Evolutionary conservation across 2,113 vertebrate species (phyloP).

Genomic region (Macquaria ambigua): DNA sequence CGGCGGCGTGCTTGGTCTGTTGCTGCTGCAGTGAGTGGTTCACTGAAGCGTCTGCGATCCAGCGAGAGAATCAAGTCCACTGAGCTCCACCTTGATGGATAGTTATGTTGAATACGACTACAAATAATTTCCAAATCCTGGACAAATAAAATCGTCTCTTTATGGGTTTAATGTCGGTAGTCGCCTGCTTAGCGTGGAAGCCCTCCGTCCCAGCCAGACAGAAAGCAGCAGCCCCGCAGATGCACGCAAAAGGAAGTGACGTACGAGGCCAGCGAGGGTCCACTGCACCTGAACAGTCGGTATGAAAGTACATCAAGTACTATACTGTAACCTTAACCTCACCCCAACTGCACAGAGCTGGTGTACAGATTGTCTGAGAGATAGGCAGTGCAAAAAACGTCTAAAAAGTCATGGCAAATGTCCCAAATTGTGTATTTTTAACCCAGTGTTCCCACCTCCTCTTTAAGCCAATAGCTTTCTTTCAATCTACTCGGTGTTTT

Average conservation of each 20-base stretch:
- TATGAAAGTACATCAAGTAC: slow-evolving; percentile 70
- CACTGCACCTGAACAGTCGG: slow-evolving; percentile 67
- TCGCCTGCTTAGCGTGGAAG: slow-evolving; percentile 54
- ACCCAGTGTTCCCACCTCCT: not conserved
- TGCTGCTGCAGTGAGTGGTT: slow-evolving; percentile 65
- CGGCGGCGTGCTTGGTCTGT: slow-evolving; percentile 63
- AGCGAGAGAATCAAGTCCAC: slow-evolving; percentile 35
- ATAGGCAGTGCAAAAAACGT: not conserved
- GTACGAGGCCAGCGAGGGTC: slow-evolving; percentile 64
- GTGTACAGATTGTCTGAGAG: not conserved
- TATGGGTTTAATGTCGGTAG: slow-evolving; percentile 38
- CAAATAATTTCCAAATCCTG: slow-evolving; percentile 6
- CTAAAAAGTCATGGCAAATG: not conserved
- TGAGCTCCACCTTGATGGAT: not conserved
- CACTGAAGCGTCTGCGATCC: slow-evolving; percentile 31
- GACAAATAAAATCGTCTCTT: slow-evolving; percentile 22
- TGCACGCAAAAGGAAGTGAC: slow-evolving; percentile 84
- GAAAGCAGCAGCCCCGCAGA: slow-evolving; percentile 64
- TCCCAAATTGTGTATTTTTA: not conserved
- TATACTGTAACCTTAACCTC: slow-evolving; percentile 40
- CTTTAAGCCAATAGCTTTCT: not conserved
- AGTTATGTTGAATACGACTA: not conserved
- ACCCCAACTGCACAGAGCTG: not conserved
- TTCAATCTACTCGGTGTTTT: not conserved
- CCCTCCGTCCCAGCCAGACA: slow-evolving; percentile 69